These are phyloP conservation scores for Bryconaethiops microstoma DNA, from an alignment of 2,797 vertebrate genomes.

Conservation along the genomic window DNA sequence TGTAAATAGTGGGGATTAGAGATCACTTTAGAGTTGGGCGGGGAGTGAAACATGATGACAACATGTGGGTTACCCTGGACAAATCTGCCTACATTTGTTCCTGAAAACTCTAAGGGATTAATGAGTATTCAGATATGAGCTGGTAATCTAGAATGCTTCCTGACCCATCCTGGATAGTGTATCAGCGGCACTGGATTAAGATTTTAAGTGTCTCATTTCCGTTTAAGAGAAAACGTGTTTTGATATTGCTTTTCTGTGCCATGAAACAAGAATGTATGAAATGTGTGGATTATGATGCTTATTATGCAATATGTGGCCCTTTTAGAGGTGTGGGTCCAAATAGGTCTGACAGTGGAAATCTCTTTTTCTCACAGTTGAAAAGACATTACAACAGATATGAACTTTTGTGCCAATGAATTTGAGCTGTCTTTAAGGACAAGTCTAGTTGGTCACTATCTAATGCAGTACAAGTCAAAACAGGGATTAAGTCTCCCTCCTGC, in stretches of 20 bases:
- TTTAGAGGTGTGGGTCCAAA: background rate
- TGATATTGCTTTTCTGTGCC: conserved; percentile 7
- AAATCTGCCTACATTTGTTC: conserved; percentile 70
- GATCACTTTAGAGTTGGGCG: conserved; percentile 57
- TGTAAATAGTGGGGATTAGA: conserved; percentile 74
- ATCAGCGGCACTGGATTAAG: conserved; percentile 13
- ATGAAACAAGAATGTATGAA: background rate
- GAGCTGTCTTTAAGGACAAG: background rate
- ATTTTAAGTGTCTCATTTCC: conserved; percentile 16
- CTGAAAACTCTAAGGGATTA: conserved; percentile 47
- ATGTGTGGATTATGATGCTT: background rate
- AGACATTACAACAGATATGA: background rate
- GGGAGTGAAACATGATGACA: conserved; percentile 64
- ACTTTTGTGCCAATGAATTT: background rate
- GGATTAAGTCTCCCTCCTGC: conserved; percentile 15
- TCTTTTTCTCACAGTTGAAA: background rate
- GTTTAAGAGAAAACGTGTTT: background rate
- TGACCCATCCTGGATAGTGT: conserved; percentile 14
- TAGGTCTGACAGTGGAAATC: background rate
- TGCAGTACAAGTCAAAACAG: background rate
- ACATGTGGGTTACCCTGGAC: conserved; percentile 75
- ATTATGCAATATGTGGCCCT: background rate
- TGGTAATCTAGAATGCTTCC: conserved; percentile 39
- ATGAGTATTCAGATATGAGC: conserved; percentile 38
- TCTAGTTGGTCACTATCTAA: background rate